Percentiles rank a stretch among this genome's conserved stretches.
Evolutionary conservation across 2,888 invertebrate species (phyloP).

Genomic region (Torymus texanus): DNA sequence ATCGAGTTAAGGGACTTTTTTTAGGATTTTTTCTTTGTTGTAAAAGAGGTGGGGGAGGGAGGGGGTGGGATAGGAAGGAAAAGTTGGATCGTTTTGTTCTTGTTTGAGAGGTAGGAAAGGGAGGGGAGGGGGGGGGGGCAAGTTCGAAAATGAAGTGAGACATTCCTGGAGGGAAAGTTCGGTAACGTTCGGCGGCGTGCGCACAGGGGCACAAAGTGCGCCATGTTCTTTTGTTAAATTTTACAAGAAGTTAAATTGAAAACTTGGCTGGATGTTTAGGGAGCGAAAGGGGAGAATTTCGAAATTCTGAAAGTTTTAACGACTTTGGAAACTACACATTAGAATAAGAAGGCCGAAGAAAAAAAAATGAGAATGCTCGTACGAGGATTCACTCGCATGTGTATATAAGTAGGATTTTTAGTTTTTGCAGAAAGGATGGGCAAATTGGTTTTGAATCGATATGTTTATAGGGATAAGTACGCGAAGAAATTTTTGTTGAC

Average conservation of each 20-base stretch:
- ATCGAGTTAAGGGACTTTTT: slow-evolving; percentile 17
- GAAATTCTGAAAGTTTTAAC: slow-evolving; percentile 27
- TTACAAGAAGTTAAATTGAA: slow-evolving; percentile 35
- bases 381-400: neutral
- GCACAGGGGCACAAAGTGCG: neutral
- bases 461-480: too few species aligned
- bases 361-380: neutral
- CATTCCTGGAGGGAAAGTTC: slow-evolving; percentile 27
- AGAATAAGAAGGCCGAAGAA: neutral
- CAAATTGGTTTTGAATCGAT: too few species aligned
- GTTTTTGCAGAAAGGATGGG: too few species aligned
- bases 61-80: too few species aligned
- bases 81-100: slow-evolving; percentile 20
- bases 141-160: slow-evolving; percentile 38
- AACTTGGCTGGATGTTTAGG: slow-evolving; percentile 18
- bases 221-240: slow-evolving; percentile 33
- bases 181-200: neutral
- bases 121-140: neutral
- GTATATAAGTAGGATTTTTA: too few species aligned
- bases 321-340: slow-evolving; percentile 18
- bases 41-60: neutral
- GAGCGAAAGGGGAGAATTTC: slow-evolving; percentile 2
- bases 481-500: too few species aligned
- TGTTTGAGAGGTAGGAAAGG: neutral
- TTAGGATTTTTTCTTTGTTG: neutral